Evolutionary conservation across 2,113 vertebrate species (phyloP).

Genomic region (Cinclus mexicanus): DNA sequence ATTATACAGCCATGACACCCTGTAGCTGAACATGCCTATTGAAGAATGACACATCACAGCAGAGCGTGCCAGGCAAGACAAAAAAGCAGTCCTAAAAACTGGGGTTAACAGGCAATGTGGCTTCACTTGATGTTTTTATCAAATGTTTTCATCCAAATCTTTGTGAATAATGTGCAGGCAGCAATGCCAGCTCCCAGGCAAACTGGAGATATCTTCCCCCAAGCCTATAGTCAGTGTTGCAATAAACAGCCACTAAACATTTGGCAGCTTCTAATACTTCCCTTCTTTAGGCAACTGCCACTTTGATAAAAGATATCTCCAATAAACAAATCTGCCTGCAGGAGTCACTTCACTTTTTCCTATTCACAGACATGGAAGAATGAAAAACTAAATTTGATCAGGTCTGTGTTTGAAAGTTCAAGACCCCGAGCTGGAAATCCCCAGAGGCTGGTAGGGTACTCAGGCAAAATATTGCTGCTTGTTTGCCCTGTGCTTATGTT

Average conservation of each 20-base stretch:
- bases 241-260: conserved; percentile 39
- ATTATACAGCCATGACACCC: neutral
- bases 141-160: conserved; percentile 3
- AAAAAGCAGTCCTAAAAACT: neutral
- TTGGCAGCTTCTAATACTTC: neutral
- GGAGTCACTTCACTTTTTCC: neutral
- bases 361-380: neutral
- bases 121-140: conserved; percentile 7
- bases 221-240: neutral
- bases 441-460: neutral
- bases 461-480: neutral
- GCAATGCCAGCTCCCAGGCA: neutral
- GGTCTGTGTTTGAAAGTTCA: neutral
- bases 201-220: neutral
- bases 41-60: neutral
- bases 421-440: neutral
- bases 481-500: neutral
- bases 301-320: neutral
- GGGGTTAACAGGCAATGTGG: neutral
- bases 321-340: neutral
- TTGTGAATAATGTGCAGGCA: neutral
- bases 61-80: neutral
- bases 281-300: conserved; percentile 22
- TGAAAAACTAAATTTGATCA: conserved; percentile 28
- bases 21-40: neutral